Evolutionary conservation across 2,113 vertebrate genomes (phyloP), one percentile per base, ranked within the genome.

Genomic region (Microtus richardsoni): DNA sequence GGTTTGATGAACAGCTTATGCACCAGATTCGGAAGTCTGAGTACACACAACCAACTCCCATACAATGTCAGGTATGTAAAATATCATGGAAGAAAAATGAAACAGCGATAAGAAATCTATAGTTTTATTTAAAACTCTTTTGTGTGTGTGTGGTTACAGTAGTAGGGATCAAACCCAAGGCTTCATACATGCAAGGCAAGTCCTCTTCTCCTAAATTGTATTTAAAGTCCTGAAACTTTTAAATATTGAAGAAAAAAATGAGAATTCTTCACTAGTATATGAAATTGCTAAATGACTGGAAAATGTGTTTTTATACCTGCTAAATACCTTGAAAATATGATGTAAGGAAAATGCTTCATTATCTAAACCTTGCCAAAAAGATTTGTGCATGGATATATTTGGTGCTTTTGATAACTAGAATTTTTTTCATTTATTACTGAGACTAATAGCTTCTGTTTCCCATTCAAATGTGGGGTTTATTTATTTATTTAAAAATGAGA

Each of bases 21-120:
- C 99, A 99, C 97, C 99, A 99, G 95, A 99, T 99, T 96, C 99
- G 99, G 98, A 99, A 99, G 98, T 99, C 99, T 0, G 99, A 99
- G 94, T 99, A 99, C 96, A 99, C 99, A n/a, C 99, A 99, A 88
- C 99, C 99, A 52, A 99, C 99, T 36, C 99, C 99, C 39, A 99
- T 99, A 96, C 99, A 99, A 79, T 99, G 99, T 95, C 99, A 99
- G 99, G 99, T 99, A 97, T 98, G 97, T 96, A 91, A 84, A 91
- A 58, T 11, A 24, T 36, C 75, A 19, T 68, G 47, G 87, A 71
- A 79, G 78, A 92, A 91, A 92, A 66, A 78, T 87, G 28, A 91
- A 47, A 21, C 87, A 77, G 14, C 4, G 75, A 64, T 4, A 41
- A 58, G 54, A 89, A 90, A 90, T 75, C 22, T 24, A 89, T 39